These are phyloP conservation scores for Nasonia oneida DNA, from an alignment of 2,888 invertebrate species.

Conservation along the genomic window DNA sequence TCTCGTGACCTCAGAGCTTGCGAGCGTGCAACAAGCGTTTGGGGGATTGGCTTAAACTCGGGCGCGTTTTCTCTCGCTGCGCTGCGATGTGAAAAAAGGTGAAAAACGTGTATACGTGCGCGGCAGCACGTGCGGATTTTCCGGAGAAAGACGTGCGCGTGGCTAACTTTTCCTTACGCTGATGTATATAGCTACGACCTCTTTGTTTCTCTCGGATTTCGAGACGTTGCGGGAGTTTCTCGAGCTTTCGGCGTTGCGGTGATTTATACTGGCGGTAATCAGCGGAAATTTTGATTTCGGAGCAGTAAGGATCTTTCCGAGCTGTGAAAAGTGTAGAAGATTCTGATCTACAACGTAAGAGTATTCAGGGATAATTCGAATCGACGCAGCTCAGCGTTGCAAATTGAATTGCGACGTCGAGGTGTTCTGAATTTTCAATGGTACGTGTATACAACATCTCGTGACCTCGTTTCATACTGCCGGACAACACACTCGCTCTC, in stretches of 20 bases:
- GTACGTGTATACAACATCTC: too few relatives aligned
- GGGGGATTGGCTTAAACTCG: slow-evolving; percentile 31
- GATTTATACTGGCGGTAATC: neutral
- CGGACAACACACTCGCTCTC: too few relatives aligned
- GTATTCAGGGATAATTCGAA: too few relatives aligned
- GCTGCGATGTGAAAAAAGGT: slow-evolving; percentile 32
- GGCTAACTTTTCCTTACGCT: too few relatives aligned
- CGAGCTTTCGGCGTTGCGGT: neutral
- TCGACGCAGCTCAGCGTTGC: too few relatives aligned
- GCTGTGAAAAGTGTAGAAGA: too few relatives aligned
- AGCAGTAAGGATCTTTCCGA: neutral
- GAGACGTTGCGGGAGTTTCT: neutral
- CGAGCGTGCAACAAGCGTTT: slow-evolving; percentile 40
- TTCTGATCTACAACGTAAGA: too few relatives aligned
- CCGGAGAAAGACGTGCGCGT: neutral
- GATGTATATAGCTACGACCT: too few relatives aligned
- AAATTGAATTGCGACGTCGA: too few relatives aligned
- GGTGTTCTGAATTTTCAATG: too few relatives aligned
- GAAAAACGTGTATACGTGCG: slow-evolving; percentile 17
- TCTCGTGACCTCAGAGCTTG: slow-evolving; percentile 35
- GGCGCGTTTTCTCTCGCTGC: neutral
- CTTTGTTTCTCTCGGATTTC: neutral
- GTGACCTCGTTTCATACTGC: too few relatives aligned
- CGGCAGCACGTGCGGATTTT: slow-evolving; percentile 14
- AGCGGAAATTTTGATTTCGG: neutral